phyloP scores from a whole-genome alignment of 2,797 vertebrate species.

The Periparus ater region DNA sequence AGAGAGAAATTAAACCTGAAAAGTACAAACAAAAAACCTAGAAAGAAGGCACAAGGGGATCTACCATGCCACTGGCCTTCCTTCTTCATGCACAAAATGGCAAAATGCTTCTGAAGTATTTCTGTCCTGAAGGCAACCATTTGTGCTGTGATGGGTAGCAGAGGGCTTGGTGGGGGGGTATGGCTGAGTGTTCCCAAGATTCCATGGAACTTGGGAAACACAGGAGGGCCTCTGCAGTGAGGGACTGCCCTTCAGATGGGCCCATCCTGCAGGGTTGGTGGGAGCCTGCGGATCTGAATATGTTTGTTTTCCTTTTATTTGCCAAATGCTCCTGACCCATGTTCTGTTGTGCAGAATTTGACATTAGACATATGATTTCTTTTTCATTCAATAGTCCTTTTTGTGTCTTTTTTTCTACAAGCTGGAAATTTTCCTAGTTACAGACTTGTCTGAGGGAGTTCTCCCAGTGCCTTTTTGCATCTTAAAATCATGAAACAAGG shows the following conservation, averaged over 20 bases:
- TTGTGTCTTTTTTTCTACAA: neutral
- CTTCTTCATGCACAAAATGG: neutral
- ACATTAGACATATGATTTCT: accelerated
- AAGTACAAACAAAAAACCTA: neutral
- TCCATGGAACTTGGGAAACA: accelerated
- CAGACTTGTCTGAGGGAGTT: neutral
- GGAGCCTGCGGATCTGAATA: neutral
- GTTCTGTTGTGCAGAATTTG: neutral
- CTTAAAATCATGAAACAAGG: neutral
- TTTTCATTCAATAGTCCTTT: neutral
- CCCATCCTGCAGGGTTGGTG: neutral
- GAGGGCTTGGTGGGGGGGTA: accelerated
- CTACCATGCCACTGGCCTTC: neutral
- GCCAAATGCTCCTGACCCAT: neutral
- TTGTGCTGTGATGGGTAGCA: neutral
- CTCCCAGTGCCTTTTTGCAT: neutral
- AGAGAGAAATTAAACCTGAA: neutral
- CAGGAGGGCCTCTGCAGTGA: neutral
- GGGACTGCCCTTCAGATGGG: neutral
- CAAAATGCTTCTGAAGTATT: neutral
- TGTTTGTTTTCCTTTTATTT: neutral
- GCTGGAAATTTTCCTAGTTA: neutral
- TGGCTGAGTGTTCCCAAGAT: neutral
- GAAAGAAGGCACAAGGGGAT: neutral
- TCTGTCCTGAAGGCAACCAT: accelerated